Evolutionary conservation across 2,888 invertebrate species (phyloP).

Genomic region (Eupeodes luniger): DNA sequence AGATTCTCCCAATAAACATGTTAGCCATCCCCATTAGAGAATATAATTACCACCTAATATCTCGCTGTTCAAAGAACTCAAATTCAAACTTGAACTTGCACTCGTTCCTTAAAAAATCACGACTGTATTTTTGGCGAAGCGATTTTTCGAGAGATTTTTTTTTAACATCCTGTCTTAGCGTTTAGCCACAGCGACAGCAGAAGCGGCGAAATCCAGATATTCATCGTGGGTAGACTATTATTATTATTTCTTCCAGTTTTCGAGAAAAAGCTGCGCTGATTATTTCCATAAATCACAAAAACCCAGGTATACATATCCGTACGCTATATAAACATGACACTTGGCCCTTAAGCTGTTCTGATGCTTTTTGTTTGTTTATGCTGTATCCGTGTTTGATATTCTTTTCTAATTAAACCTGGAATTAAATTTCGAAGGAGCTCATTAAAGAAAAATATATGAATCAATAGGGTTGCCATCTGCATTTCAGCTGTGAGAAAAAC

Average conservation of each 20-base stretch:
- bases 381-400: slow-evolving; percentile 52
- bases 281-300: slow-evolving; percentile 74
- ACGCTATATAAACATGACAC: slow-evolving; percentile 65
- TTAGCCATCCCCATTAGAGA: slow-evolving; percentile 11
- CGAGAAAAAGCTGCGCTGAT: slow-evolving; percentile 50
- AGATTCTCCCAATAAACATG: slow-evolving; percentile 35
- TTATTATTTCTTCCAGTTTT: slow-evolving; percentile 36
- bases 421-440: slow-evolving; percentile 47
- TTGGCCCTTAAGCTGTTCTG: slow-evolving; percentile 52
- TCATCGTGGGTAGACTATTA: slow-evolving; percentile 23
- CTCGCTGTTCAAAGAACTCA: slow-evolving; percentile 37
- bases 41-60: slow-evolving; percentile 76
- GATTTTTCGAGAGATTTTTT: slow-evolving; percentile 42
- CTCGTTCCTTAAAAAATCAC: slow-evolving; percentile 29
- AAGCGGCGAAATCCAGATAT: background rate
- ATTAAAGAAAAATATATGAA: slow-evolving; percentile 8
- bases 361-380: slow-evolving; percentile 36
- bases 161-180: slow-evolving; percentile 65
- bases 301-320: slow-evolving; percentile 58
- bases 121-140: slow-evolving; percentile 25
- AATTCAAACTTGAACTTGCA: slow-evolving; percentile 1
- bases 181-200: background rate
- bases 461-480: slow-evolving; percentile 3
- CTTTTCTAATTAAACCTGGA: slow-evolving; percentile 72
- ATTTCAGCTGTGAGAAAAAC: too few relatives aligned